Evolutionary conservation across 35 echinoderm and acorn worm genomes (phyloP).

Genomic region (Lytechinus pictus): DNA sequence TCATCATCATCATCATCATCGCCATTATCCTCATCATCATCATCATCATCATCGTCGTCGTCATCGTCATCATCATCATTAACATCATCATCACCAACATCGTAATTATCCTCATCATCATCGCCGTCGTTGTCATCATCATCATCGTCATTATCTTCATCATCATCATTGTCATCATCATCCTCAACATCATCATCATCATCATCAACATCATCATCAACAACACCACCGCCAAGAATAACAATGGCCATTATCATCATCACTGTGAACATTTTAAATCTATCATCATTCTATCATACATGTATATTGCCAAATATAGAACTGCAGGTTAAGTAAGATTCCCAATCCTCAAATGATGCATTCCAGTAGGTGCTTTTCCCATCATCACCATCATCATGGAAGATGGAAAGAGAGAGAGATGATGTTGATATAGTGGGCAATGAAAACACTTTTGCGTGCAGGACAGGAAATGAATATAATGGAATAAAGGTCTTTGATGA

Average conservation of each 20-base stretch:
- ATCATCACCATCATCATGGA: background rate
- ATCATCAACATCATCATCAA: no score
- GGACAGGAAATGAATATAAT: background rate
- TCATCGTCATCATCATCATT: background rate
- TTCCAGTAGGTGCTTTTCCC: background rate
- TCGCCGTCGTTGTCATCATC: no score
- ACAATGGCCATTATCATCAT: no score
- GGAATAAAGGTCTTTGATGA: background rate
- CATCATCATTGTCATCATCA: no score
- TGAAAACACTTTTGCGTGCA: background rate
- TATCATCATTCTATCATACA: no score
- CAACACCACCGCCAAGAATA: no score
- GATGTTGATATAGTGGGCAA: background rate
- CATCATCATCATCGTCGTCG: background rate
- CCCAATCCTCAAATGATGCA: background rate
- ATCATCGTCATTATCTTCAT: background rate
- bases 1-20: conserved; percentile 9
- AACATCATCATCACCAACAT: background rate
- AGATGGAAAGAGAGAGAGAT: background rate
- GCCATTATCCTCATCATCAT: background rate
- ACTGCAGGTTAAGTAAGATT: no score
- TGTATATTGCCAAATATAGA: no score
- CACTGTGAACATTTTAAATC: no score
- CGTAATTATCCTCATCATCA: background rate
- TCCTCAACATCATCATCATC: no score